Evolutionary conservation across 2,113 vertebrate species (phyloP), one percentile per base, ranked within the genome.

Genomic region (Engystomops pustulosus): DNA sequence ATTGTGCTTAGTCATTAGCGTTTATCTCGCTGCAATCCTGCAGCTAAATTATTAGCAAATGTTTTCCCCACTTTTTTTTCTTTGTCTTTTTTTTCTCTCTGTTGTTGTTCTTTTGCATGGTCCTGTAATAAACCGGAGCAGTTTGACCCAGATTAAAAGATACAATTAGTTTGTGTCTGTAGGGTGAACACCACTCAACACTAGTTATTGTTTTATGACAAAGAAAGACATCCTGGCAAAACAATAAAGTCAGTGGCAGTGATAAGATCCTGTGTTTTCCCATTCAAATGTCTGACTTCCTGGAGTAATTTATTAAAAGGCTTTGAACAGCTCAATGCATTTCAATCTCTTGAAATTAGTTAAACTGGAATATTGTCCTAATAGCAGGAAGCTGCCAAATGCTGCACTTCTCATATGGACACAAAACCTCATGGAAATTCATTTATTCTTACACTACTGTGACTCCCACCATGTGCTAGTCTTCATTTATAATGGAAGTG

Each of bases 101-200:
- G 23, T 67, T 45, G 78, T 87, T 85, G 82, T n/a, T 81, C 85
- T 89, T 90, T 90, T 79, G 89, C 91, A 90, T 89, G 90, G 92
- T 92, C 90, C 90, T 91, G 86, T 92, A 94, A 94, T 92, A 93
- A 93, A 91, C 86, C 91, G 89, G 94, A 94, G 87, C 91, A 93
- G 92, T 92, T 88, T 94, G 93, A 93, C 91, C 94, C 92, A 93
- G 93, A 94, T 93, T 94, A 94, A 94, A 95, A 93, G 93, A 92
- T 94, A 93, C 91, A 94, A 94, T 94, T 94, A 94, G 86, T 92
- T 91, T 92, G 91, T 93, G 94, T 94, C 94, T 93, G 92, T 91
- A 89, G 85, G 91, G 90, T 92, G 93, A 94, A 94, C 92, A 93
- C 93, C 90, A 92, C 92, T 95, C 93, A 93, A 83, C 89, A 87